Conservation (phyloP, 2,888 invertebrate species). For the Arenicola marina region DNA sequence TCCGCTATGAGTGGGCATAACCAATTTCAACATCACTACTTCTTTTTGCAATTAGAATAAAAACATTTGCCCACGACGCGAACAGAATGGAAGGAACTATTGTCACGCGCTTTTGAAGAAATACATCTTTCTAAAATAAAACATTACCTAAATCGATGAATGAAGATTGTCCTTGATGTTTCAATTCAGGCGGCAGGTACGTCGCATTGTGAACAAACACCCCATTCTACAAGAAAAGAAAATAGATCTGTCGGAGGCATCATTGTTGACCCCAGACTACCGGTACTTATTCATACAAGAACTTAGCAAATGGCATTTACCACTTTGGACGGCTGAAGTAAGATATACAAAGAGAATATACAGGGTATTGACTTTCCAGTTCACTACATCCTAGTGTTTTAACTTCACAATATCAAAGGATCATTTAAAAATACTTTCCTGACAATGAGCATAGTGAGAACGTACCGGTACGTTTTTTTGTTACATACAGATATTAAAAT, state of each 20-base stretch:
- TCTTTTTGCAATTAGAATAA: no score
- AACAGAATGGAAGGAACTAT: background rate
- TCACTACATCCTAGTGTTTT: background rate
- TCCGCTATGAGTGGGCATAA: no score
- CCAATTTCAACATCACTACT: no score
- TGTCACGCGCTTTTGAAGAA: background rate
- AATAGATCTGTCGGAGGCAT: background rate
- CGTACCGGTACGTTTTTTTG: no score
- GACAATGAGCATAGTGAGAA: no score
- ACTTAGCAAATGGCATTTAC: background rate
- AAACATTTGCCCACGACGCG: no score
- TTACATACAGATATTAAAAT: no score
- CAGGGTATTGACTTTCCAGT: no score
- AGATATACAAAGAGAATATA: no score
- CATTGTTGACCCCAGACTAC: background rate
- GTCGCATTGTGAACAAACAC: background rate
- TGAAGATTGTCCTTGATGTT: background rate
- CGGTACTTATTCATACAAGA: background rate
- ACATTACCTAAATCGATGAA: background rate
- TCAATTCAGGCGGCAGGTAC: background rate
- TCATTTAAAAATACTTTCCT: no score
- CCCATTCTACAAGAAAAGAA: background rate
- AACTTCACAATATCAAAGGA: background rate
- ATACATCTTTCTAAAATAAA: background rate
- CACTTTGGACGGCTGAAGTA: no score